Evolutionary conservation across 1,140 invertebrate species (phyloP).

Genomic region (Danaus plexippus): DNA sequence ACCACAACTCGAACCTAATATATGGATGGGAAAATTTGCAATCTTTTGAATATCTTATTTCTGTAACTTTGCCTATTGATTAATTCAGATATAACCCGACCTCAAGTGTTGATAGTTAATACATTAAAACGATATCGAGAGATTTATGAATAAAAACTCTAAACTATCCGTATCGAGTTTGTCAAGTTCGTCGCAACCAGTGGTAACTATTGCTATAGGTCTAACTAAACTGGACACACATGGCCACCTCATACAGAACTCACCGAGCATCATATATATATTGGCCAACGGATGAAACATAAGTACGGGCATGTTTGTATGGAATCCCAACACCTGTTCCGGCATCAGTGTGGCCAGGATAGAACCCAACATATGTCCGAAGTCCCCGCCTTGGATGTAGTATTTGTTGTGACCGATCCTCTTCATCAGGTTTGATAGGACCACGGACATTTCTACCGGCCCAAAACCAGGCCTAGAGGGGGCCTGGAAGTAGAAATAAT

Average conservation of each 20-base stretch:
- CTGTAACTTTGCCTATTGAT: no score
- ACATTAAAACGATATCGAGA: no score
- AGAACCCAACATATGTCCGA: slow-evolving; percentile 76
- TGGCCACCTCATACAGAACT: slow-evolving; percentile 5
- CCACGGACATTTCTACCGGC: slow-evolving; percentile 75
- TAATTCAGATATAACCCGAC: no score
- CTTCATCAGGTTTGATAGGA: slow-evolving; percentile 88
- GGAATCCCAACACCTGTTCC: slow-evolving; percentile 76
- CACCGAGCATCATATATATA: slow-evolving; percentile 31
- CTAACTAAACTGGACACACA: no score
- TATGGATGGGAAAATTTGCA: no score
- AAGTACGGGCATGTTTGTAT: slow-evolving; percentile 47
- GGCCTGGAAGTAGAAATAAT: slow-evolving; percentile 45
- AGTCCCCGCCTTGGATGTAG: slow-evolving; percentile 89
- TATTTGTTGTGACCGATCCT: slow-evolving; percentile 82
- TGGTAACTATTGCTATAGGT: no score
- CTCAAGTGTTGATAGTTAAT: no score
- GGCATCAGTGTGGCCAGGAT: slow-evolving; percentile 79
- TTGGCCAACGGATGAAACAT: slow-evolving; percentile 23
- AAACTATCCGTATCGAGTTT: no score
- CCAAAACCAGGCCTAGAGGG: slow-evolving; percentile 76
- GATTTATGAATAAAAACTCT: no score
- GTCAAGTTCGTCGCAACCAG: no score
- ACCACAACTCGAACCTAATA: no score
- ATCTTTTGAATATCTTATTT: no score